Percentiles rank a stretch among this genome's conserved stretches.
Evolutionary conservation across 30 jellyfish, hydroid and myxozoan species (phyloP).

Genomic region (Mastigias papua): DNA sequence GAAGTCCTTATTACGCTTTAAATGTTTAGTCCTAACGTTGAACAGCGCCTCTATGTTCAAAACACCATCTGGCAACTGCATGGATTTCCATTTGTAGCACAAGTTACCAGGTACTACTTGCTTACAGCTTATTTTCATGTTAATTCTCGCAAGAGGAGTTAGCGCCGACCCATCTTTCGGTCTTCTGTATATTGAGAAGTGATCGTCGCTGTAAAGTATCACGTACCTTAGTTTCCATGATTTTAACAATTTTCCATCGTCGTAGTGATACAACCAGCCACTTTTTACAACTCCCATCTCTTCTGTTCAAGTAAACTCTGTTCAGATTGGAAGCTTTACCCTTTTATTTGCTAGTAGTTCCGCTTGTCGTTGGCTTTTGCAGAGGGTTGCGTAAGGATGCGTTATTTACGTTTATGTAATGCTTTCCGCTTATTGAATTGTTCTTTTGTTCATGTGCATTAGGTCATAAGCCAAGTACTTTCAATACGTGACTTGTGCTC

Average conservation of each 20-base stretch:
- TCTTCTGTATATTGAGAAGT: conserved; percentile 9
- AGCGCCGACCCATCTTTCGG: conserved; percentile 4
- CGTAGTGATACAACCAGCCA: conserved; percentile 28
- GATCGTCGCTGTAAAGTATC: conserved; percentile 15
- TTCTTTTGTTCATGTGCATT: no score
- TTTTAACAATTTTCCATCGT: background rate
- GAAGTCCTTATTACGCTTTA: background rate
- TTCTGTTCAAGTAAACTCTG: background rate
- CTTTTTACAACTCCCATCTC: conserved; percentile 36
- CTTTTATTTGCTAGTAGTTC: no score
- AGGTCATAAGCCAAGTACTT: no score
- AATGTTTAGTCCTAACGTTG: background rate
- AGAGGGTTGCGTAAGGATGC: no score
- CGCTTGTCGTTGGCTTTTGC: no score
- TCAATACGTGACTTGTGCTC: no score
- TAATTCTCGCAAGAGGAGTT: background rate
- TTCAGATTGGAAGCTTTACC: no score
- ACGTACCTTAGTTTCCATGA: conserved; percentile 33
- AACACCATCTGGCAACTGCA: conserved; percentile 38
- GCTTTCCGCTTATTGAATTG: no score
- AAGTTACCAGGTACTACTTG: conserved; percentile 10
- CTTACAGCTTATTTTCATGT: conserved; percentile 16
- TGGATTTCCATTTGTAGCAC: conserved; percentile 51
- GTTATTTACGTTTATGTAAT: no score
- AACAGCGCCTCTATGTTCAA: conserved; percentile 32